phyloP scores from a whole-genome alignment of 2,113 vertebrate genomes.

The Hippoglossus stenolepis region DNA sequence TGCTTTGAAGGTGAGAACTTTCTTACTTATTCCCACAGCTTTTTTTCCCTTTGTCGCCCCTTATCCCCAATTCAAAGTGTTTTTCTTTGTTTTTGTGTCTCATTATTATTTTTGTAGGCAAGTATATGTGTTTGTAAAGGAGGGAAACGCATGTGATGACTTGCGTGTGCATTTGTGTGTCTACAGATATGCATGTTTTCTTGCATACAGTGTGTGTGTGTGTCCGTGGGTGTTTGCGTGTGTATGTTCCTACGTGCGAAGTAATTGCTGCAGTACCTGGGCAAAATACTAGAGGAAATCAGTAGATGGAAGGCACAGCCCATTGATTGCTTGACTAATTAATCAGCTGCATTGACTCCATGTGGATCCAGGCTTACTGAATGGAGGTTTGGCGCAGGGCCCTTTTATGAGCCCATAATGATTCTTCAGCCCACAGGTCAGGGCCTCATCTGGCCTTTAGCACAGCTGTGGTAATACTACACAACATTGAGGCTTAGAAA shows the following conservation, averaged over 20 bases:
- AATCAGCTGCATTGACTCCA: constrained; percentile 80
- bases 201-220: constrained; percentile 26
- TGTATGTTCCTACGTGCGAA: constrained; percentile 30
- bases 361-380: constrained; percentile 77
- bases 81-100: constrained; percentile 75
- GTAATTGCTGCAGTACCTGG: constrained; percentile 73
- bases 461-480: constrained; percentile 54
- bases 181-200: constrained; percentile 7
- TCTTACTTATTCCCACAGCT: constrained; percentile 78
- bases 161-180: constrained; percentile 22
- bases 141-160: constrained; percentile 43
- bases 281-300: constrained; percentile 68
- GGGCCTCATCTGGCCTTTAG: constrained; percentile 70
- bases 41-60: constrained; percentile 55
- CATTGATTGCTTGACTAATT: constrained; percentile 83
- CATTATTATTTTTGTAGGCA: constrained; percentile 71
- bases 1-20: constrained; percentile 83
- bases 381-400: constrained; percentile 68
- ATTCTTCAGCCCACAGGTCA: constrained; percentile 72
- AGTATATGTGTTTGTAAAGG: constrained; percentile 43
- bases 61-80: constrained; percentile 74
- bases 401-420: constrained; percentile 81
- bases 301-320: constrained; percentile 66
- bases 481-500: constrained; percentile 55
- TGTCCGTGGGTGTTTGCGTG: not conserved